Percentiles rank a stretch among this genome's conserved stretches.
phyloP scores from a whole-genome alignment of 2,113 vertebrate genomes.

The Excalfactoria chinensis region DNA sequence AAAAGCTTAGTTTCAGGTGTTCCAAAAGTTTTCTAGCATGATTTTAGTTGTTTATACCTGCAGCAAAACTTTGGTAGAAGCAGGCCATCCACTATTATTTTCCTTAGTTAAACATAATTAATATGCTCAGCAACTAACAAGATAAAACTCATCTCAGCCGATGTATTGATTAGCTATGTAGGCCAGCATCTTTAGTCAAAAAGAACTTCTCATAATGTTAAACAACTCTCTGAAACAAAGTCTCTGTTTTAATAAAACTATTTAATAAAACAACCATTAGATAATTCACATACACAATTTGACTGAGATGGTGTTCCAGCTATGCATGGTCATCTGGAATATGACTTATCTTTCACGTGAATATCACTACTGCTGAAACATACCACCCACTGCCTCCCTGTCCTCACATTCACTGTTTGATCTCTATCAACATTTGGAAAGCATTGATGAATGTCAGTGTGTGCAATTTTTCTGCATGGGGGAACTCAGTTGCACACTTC shows the following conservation, averaged over 20 bases:
- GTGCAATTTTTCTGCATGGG: no score
- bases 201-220: background rate
- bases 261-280: background rate
- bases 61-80: background rate
- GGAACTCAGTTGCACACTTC: no score
- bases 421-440: no score
- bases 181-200: background rate
- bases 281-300: no score
- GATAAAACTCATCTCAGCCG: background rate
- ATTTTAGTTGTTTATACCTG: background rate
- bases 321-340: no score
- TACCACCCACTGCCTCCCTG: no score
- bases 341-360: no score
- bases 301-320: no score
- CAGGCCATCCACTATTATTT: fast-evolving
- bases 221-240: background rate
- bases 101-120: background rate
- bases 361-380: no score
- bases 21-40: background rate
- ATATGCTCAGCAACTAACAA: background rate
- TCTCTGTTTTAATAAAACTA: background rate
- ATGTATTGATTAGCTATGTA: background rate
- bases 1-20: background rate
- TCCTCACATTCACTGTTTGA: no score
- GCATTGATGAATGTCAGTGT: no score